Conservation (phyloP, 2,113 vertebrate genomes). For the Mesocricetus auratus region DNA sequence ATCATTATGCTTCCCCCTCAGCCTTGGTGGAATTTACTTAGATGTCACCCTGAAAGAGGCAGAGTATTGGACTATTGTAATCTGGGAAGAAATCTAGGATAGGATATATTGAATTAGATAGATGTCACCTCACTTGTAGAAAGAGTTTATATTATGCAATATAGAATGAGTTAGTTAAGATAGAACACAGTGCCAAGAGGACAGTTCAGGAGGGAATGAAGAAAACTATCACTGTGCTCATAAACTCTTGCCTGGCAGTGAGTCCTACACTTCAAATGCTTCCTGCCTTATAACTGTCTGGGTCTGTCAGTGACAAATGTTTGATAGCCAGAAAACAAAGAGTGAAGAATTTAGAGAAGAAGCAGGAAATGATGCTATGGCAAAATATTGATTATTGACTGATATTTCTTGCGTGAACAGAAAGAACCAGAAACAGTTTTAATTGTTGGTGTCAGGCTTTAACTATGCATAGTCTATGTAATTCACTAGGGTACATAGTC, state of each 20-base stretch:
- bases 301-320: background rate
- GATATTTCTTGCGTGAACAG: background rate
- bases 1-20: background rate
- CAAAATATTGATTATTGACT: background rate
- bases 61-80: background rate
- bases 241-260: background rate
- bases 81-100: background rate
- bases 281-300: background rate
- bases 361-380: background rate
- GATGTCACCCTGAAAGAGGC: background rate
- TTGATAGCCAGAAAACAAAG: background rate
- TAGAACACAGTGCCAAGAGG: background rate
- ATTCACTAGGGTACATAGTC: background rate
- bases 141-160: background rate
- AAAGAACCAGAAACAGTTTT: background rate
- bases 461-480: too few species aligned
- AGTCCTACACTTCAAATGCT: background rate
- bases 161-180: background rate
- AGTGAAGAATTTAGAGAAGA: background rate
- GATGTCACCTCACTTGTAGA: background rate
- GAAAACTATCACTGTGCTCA: rapidly evolving
- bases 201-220: background rate
- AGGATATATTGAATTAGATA: background rate
- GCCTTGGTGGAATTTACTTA: background rate
- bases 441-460: background rate